These are phyloP conservation scores for Xestia xanthographa DNA, from an alignment of 2,888 invertebrate species.

Conservation along the genomic window DNA sequence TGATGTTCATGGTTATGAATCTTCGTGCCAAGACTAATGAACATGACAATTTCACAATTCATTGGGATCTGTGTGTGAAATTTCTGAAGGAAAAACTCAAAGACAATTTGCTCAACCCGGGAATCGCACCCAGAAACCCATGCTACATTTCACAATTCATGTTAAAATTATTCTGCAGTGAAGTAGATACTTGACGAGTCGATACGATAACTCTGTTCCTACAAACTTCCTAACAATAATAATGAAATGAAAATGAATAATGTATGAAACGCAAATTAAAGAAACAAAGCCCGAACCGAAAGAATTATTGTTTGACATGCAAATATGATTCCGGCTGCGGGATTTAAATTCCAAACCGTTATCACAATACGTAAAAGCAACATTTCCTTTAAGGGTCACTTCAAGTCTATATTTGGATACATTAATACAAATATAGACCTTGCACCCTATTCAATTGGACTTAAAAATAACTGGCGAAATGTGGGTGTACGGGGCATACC, in stretches of 20 bases:
- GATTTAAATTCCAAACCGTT: conserved; percentile 14
- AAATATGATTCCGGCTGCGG: conserved; percentile 14
- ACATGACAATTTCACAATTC: no score
- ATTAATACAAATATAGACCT: not conserved
- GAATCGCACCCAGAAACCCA: no score
- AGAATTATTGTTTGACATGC: conserved; percentile 22
- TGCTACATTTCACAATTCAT: no score
- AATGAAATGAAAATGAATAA: not conserved
- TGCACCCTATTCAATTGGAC: not conserved
- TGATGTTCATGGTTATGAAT: no score
- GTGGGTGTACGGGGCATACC: not conserved
- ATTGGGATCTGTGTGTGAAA: no score
- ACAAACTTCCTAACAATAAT: not conserved
- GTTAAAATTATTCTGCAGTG: not conserved
- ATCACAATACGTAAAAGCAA: not conserved
- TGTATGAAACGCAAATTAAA: not conserved
- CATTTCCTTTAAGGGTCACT: not conserved
- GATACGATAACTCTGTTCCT: not conserved
- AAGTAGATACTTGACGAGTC: not conserved
- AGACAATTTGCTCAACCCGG: no score
- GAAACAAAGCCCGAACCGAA: conserved; percentile 17
- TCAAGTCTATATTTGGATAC: not conserved
- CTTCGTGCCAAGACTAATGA: no score
- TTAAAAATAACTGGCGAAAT: not conserved
- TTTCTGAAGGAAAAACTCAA: no score